phyloP scores from a whole-genome alignment of 2,888 invertebrate genomes.

The Lepidonotus clava region DNA sequence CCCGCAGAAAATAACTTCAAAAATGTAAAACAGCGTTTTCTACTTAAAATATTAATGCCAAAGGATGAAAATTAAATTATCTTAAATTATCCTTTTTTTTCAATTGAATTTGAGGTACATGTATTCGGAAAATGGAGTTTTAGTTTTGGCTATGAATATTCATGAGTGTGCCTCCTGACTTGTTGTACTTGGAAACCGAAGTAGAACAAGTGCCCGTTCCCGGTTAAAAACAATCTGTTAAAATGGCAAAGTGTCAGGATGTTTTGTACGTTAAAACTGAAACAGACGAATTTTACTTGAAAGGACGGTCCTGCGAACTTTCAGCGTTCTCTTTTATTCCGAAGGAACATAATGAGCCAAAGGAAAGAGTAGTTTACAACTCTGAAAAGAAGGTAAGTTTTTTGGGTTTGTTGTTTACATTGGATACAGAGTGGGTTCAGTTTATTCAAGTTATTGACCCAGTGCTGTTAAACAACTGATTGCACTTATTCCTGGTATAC shows the following conservation, averaged over 20 bases:
- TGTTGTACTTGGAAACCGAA: slow-evolving; percentile 9
- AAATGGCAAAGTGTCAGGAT: slow-evolving; percentile 59
- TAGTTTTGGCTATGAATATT: no score
- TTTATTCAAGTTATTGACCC: no score
- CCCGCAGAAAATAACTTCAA: slow-evolving; percentile 36
- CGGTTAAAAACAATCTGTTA: not conserved
- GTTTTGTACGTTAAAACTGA: slow-evolving; percentile 70
- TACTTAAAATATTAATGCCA: no score
- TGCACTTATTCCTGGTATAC: no score
- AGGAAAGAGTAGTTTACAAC: slow-evolving; percentile 76
- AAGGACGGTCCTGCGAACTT: slow-evolving; percentile 79
- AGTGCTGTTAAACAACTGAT: no score
- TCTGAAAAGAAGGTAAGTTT: slow-evolving; percentile 69
- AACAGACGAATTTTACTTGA: slow-evolving; percentile 73
- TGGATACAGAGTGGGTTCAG: slow-evolving; percentile 59
- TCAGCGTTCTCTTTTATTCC: slow-evolving; percentile 79
- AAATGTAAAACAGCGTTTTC: no score
- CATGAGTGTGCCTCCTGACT: no score
- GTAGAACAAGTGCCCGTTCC: slow-evolving; percentile 12
- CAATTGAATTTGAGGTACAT: no score
- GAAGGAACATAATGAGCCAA: slow-evolving; percentile 70
- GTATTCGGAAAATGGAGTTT: no score
- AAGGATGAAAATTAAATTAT: no score
- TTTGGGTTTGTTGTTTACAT: slow-evolving; percentile 61
- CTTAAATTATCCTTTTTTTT: no score